phyloP scores from a whole-genome alignment of 2,113 vertebrate genomes.

The Trichomycterus rosablanca region DNA sequence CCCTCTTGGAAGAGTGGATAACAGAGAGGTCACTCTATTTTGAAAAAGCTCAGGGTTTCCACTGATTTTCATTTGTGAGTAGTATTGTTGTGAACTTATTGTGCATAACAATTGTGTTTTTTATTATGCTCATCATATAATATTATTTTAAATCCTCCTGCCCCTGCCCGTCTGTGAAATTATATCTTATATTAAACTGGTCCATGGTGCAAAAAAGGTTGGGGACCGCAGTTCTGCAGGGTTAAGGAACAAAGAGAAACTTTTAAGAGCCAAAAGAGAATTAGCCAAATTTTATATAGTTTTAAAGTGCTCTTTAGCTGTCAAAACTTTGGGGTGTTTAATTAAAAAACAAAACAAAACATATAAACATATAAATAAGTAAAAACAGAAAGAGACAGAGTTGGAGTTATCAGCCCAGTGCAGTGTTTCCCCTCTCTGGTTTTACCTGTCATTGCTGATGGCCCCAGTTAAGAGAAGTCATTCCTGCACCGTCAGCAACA shows the following conservation, averaged over 20 bases:
- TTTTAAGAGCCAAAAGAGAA: neutral
- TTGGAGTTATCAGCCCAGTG: conserved; percentile 11
- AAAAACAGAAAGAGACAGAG: conserved; percentile 3
- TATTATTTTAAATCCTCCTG: too few relatives aligned
- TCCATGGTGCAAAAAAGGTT: too few relatives aligned
- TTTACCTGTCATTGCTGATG: conserved; percentile 23
- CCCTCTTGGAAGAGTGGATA: too few relatives aligned
- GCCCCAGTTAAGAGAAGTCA: conserved; percentile 11
- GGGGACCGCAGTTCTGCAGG: too few relatives aligned
- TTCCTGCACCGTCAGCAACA: conserved; percentile 20
- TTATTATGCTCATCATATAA: too few relatives aligned
- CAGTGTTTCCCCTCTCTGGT: neutral
- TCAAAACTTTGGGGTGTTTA: conserved; percentile 1
- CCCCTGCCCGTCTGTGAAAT: too few relatives aligned
- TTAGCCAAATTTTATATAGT: neutral
- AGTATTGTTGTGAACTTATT: too few relatives aligned
- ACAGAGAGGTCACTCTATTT: too few relatives aligned
- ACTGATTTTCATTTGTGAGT: too few relatives aligned
- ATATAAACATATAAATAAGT: conserved; percentile 25
- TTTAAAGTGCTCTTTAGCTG: neutral
- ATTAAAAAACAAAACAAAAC: neutral
- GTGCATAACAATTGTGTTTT: too few relatives aligned
- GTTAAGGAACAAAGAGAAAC: neutral
- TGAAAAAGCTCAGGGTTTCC: too few relatives aligned
- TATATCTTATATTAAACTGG: too few relatives aligned